These are phyloP conservation scores for Tyrannus savana DNA, from an alignment of 2,113 vertebrate genomes.

Conservation along the genomic window DNA sequence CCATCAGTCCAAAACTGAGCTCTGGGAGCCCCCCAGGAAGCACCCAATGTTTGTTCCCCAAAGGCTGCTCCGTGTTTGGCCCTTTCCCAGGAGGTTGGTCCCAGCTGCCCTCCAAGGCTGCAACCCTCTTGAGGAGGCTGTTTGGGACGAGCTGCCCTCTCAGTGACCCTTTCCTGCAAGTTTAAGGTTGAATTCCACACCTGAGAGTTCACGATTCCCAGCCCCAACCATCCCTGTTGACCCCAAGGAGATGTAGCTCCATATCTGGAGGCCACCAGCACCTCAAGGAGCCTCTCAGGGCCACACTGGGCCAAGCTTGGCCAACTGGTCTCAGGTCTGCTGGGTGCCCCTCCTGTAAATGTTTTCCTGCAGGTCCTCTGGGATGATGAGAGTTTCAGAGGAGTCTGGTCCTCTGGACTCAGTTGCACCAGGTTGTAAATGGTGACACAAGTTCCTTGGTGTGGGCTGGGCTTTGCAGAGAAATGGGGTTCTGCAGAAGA, in stretches of 20 bases:
- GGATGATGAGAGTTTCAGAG: background rate
- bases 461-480: background rate
- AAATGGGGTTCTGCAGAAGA: accelerated
- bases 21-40: accelerated
- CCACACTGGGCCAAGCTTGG: accelerated
- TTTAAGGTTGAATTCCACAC: background rate
- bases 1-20: background rate
- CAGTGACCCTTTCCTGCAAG: background rate
- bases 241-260: background rate
- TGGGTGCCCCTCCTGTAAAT: background rate
- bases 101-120: background rate
- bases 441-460: accelerated
- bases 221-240: background rate
- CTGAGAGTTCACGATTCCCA: background rate
- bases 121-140: background rate
- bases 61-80: background rate
- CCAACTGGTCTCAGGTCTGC: background rate
- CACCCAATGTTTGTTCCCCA: accelerated
- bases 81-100: background rate
- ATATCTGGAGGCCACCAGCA: background rate
- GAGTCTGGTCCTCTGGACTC: background rate
- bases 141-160: background rate
- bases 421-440: background rate
- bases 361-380: background rate
- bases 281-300: accelerated